Percentiles rank a stretch among this genome's conserved stretches.
These are phyloP conservation scores for Dascillus cervinus DNA, from an alignment of 2,888 invertebrate genomes.

Conservation along the genomic window DNA sequence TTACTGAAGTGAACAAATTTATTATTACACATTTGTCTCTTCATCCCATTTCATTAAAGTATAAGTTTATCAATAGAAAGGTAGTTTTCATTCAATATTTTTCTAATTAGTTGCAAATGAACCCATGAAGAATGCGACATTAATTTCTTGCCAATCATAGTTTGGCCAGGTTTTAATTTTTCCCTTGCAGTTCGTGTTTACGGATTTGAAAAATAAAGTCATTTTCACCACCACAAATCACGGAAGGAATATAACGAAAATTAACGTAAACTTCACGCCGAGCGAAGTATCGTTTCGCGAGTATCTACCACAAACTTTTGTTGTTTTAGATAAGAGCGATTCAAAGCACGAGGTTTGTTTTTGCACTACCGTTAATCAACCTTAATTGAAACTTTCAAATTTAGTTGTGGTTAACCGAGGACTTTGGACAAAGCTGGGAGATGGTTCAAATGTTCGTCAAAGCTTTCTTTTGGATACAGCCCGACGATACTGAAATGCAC, in stretches of 20 bases:
- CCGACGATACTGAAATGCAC: slow-evolving; percentile 31
- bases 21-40: too few relatives aligned
- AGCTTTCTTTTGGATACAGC: slow-evolving; percentile 65
- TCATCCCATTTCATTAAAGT: too few relatives aligned
- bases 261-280: slow-evolving; percentile 65
- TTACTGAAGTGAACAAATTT: too few relatives aligned
- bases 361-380: not conserved
- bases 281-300: slow-evolving; percentile 72
- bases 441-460: slow-evolving; percentile 66
- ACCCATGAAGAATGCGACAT: too few relatives aligned
- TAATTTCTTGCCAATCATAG: too few relatives aligned
- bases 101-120: too few relatives aligned
- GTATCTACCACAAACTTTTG: slow-evolving; percentile 57
- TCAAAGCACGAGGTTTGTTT: slow-evolving; percentile 31
- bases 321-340: slow-evolving; percentile 69
- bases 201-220: slow-evolving; percentile 68
- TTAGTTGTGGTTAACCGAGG: slow-evolving; percentile 68
- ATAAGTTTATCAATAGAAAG: too few relatives aligned
- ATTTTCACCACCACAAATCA: slow-evolving; percentile 71
- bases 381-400: not conserved
- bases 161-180: too few relatives aligned
- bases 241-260: slow-evolving; percentile 57
- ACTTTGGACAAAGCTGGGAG: slow-evolving; percentile 68
- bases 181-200: slow-evolving; percentile 71
- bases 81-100: too few relatives aligned